Base-by-base conservation (phyloP, 2,888 invertebrate genomes). In the Encarsia formosa region DNA sequence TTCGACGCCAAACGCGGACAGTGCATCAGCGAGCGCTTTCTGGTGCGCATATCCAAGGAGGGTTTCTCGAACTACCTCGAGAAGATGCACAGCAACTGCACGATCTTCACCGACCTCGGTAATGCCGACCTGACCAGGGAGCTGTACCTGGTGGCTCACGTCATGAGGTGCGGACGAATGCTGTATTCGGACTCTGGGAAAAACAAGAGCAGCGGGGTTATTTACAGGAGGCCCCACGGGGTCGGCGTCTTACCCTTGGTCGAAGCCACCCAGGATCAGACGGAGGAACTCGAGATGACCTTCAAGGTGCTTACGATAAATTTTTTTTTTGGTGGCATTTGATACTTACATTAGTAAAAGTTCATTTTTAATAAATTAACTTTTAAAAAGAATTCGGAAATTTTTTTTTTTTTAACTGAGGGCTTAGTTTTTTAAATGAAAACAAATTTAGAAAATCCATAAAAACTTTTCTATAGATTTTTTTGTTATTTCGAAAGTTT, bases 1-100 rank as follows among this genome's bases (percentile, higher is more conserved):
- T 94, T 89, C 72, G 93, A 95, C 71, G 84, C 85, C 18, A 81
- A 83, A 62, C 82, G 85, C 65, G 83, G 81, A 64, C 86, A 85
- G 64, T 90, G 88, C 59, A 78, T 94, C 55, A 91, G 93, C 49
- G 95, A 95, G 75, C 79, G 93, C 58, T 94, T 92, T 77, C 79
- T 93, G 67, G 90, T 94, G 63, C 83, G 85, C 71, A 88, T 93
- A 74, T 88, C 89, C 59, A 89, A 90, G 73, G 91, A 92, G 66
- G 93, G 92, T 13, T 90, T 91, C 75, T 88, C 91, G 15, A 89
- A 89, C 74, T 90, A 92, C 71, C 84, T 91, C 57, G 91, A 92
- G 66, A 87, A 91, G 67, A 75, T 91, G 63, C 87, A 91, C 71
- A 88, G 88, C 65, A 91, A 91, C 72, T 91, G 91, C 70, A 91